Base-by-base conservation (phyloP, 2,113 vertebrate species). In the Gallinago paraguaiae region DNA sequence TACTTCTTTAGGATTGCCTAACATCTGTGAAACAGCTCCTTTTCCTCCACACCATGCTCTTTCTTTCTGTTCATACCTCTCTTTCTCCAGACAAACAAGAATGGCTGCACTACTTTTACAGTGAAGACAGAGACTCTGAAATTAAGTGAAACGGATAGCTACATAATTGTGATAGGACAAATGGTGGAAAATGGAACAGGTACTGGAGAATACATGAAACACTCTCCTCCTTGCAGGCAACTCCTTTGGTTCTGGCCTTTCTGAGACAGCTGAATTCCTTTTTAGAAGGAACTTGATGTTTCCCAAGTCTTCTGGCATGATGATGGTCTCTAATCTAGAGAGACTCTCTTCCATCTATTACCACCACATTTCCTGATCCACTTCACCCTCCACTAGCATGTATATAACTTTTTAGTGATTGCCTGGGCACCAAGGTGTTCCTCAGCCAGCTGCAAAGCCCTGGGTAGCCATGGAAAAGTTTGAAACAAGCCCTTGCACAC, bases 121-220 rank as follows among this genome's bases (percentile, higher is more conserved):
- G 61, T 98, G 65, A 91, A 96, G 78, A 95, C 74, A 90, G 37
- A 82, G 46, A 59, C 57, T 75, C 92, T 97, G 57, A 67, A 88
- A 67, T 48, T 97, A 57, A 46, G 37, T 6, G n/a, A 82, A 39
- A 48, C 4, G 33, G 41, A 11, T 2, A 67, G 3, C 6, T 2
- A 0, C 0, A 1, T 67, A 33, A 1, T 0, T 50, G 67, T 79
- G 37, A 2, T 1, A 18, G 83, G 83, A 54, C 3, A 72, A 33
- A 13, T 97, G 17, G 87, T 92, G 63, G 98, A 98, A 70, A 82
- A 96, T 3, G 96, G 92, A 78, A 98, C 97, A 96, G 97, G 97
- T 97, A 96, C 53, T 86, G 23, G 11, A 54, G 22, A 48, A 46
- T 20, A 67, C 4, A 4, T 20, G 30, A 28, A 61, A 19, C 9